Base-by-base conservation (phyloP, 2,888 invertebrate species). In the Scrobipalpa costella region DNA sequence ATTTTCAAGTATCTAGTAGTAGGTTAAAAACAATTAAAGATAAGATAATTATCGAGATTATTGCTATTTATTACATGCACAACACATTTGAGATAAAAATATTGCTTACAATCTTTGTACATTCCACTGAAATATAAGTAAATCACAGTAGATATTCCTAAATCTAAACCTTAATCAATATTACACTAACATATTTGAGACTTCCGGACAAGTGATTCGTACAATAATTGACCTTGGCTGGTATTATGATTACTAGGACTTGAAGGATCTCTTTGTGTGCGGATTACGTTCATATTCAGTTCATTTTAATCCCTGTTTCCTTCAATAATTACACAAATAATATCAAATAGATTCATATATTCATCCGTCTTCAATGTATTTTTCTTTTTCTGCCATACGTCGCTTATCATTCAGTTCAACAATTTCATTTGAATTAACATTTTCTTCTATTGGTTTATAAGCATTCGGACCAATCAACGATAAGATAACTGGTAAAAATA, bases 401-500 rank as follows among this genome's bases (percentile, higher is more conserved):
- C 71, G 68, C 70, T 86, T 87, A 5, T 81, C 79, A 71, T 90
- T 88, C 17, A 91, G 75, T 71, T 88, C 86, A 1, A 84, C 81
- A 52, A 76, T 73, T 73, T 90, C 90, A 36, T 75, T 71, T n/a
- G 71, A 68, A 38, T 70, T 66, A 61, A 76, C 81, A 62, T 71
- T 69, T 57, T 75, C 71, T 34, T 79, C 70, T 33, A 73, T 71
- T 52, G 71, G 66, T 67, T 75, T 81, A 70, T 92, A 93, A 1
- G 93, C 92, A 67, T 81, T 81, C 6, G 96, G 96, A 0, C 96
- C 96, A 60, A 96, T 85, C 65, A 94, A 86, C 72, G 96, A 96
- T 50, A 97, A 85, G 57, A 96, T 86, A 15, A 96, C 95, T 6
- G 96, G 96, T 68, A 97, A 85, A 67, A 96, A 93, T 36, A 96